These are phyloP conservation scores for Masnerella sp. DNA, from an alignment of 2,888 invertebrate species.

Conservation along the genomic window DNA sequence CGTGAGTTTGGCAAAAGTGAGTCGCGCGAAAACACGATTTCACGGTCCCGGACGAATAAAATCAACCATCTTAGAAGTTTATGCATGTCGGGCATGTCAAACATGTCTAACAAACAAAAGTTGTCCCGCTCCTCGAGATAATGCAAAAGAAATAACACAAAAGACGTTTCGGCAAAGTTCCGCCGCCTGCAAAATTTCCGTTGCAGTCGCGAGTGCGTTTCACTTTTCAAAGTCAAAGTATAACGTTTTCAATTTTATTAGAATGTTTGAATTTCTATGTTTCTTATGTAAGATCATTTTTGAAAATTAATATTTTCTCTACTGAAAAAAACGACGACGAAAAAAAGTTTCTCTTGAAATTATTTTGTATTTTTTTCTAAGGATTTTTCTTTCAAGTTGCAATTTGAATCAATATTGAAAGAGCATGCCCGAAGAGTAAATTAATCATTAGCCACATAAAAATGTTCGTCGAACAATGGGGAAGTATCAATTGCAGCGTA, in stretches of 20 bases:
- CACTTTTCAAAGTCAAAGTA: no score
- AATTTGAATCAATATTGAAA: no score
- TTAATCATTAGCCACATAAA: background rate
- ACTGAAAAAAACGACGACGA: no score
- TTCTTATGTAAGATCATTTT: no score
- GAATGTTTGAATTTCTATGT: no score
- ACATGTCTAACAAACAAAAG: constrained; percentile 34
- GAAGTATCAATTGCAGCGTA: background rate
- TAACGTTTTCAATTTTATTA: no score
- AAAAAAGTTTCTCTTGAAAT: constrained; percentile 4
- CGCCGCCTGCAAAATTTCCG: no score
- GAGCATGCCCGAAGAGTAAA: background rate
- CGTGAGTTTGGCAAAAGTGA: background rate
- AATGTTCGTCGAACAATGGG: background rate
- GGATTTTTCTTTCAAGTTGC: no score
- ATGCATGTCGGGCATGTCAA: constrained; percentile 36
- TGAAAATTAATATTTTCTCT: no score
- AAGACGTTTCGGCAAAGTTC: constrained; percentile 6
- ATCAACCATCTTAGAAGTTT: constrained; percentile 31
- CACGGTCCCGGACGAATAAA: constrained; percentile 7
- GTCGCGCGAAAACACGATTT: constrained; percentile 3
- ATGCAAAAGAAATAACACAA: constrained; percentile 17
- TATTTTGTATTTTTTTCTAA: no score
- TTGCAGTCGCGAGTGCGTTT: no score
- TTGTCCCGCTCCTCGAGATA: background rate